A percentile compares a stretch with the other conserved stretches of the same genome.
Conservation (phyloP, 2,113 vertebrate genomes). For the Hippocampus barbouri region DNA sequence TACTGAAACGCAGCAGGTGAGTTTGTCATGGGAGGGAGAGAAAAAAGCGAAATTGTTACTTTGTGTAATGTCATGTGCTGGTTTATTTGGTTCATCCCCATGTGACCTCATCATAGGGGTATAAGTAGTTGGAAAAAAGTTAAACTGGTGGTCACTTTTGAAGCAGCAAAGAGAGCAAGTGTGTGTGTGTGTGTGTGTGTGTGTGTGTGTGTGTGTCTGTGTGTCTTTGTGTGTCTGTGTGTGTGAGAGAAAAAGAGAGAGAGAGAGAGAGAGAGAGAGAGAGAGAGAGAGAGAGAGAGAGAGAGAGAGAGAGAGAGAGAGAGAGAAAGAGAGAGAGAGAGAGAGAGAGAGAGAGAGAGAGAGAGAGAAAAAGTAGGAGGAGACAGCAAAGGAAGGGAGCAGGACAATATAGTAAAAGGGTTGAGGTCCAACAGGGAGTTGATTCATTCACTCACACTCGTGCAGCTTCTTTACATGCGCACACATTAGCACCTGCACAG, state of each 20-base stretch:
- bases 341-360: conserved; percentile 35
- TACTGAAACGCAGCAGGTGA: conserved; percentile 54
- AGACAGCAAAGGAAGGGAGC: conserved; percentile 65
- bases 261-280: conserved; percentile 48
- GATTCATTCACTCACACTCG: conserved; percentile 42
- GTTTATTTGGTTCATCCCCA: not conserved
- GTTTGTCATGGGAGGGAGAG: conserved; percentile 39
- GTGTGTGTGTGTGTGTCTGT: not conserved
- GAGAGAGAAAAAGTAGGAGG: conserved; percentile 61
- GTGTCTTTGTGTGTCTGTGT: too few species aligned
- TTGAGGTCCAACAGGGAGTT: conserved; percentile 56
- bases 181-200: conserved; percentile 25
- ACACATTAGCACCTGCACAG: conserved; percentile 24
- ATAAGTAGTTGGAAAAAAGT: conserved; percentile 66
- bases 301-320: conserved; percentile 8
- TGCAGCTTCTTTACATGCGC: conserved; percentile 19
- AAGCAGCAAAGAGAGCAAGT: conserved; percentile 45
- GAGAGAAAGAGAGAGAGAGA: conserved; percentile 18
- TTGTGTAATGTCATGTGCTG: conserved; percentile 11
- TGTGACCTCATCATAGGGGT: conserved; percentile 70
- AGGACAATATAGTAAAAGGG: conserved; percentile 57
- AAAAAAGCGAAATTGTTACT: conserved; percentile 27
- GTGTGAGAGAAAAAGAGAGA: conserved; percentile 9
- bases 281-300: conserved; percentile 43
- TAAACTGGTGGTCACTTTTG: conserved; percentile 56